Evolutionary conservation across 2,113 vertebrate species (phyloP).

Genomic region (Pleuronectes platessa): DNA sequence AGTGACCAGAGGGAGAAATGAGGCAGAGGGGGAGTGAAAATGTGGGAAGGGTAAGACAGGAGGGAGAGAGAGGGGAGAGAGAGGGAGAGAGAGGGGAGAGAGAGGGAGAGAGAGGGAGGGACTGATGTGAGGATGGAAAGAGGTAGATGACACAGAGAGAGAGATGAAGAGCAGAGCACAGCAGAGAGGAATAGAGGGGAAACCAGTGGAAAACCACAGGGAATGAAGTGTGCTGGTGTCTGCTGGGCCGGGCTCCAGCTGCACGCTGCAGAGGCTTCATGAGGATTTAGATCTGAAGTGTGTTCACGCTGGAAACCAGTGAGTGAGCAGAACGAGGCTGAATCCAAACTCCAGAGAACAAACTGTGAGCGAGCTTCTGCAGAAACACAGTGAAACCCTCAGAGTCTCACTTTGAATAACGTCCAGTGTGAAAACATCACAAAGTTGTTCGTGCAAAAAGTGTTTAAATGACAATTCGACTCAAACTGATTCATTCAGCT

Average conservation of each 20-base stretch:
- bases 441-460: too few species aligned
- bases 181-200: not conserved
- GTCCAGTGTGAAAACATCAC: too few species aligned
- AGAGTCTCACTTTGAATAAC: too few species aligned
- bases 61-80: slow-evolving; percentile 9
- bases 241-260: not conserved
- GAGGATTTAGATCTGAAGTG: not conserved
- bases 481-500: too few species aligned
- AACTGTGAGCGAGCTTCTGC: too few species aligned
- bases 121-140: slow-evolving; percentile 15
- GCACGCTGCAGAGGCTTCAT: not conserved
- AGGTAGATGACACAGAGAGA: not conserved
- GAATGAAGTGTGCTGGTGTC: not conserved
- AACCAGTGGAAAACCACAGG: not conserved
- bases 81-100: slow-evolving; percentile 3
- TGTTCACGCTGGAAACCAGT: not conserved
- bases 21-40: slow-evolving; percentile 40
- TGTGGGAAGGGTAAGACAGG: not conserved
- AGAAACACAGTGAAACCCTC: too few species aligned
- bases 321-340: too few species aligned
- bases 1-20: slow-evolving; percentile 48
- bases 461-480: too few species aligned
- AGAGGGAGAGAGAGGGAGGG: slow-evolving; percentile 12
- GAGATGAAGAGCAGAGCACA: not conserved
- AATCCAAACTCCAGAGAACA: too few species aligned